These are phyloP conservation scores for Hirtodrosophila confusa DNA, from an alignment of 2,888 invertebrate species.

Conservation along the genomic window DNA sequence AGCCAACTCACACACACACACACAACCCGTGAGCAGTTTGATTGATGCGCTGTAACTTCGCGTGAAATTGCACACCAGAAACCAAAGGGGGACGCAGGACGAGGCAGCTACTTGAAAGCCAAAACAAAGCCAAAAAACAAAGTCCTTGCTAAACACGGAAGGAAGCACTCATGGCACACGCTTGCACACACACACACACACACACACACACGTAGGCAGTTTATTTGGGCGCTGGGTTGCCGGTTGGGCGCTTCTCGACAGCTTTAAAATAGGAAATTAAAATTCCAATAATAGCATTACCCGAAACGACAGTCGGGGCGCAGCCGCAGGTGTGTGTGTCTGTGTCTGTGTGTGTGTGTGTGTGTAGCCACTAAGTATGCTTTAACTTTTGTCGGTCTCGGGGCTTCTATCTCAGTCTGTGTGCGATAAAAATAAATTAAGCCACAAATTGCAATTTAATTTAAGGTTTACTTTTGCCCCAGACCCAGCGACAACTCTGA, in stretches of 20 bases:
- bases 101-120: slow-evolving; percentile 47
- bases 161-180: slow-evolving; percentile 54
- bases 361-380: slow-evolving; percentile 63
- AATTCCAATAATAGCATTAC: slow-evolving; percentile 74
- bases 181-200: background rate
- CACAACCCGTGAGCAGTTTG: slow-evolving; percentile 38
- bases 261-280: slow-evolving; percentile 78
- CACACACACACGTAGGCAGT: slow-evolving; percentile 19
- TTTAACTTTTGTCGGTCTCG: slow-evolving; percentile 47
- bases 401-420: slow-evolving; percentile 42
- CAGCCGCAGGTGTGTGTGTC: slow-evolving; percentile 20
- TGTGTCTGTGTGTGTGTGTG: slow-evolving; percentile 5
- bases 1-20: slow-evolving; percentile 15
- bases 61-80: slow-evolving; percentile 75
- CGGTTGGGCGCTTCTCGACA: slow-evolving; percentile 33
- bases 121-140: slow-evolving; percentile 45
- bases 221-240: slow-evolving; percentile 47
- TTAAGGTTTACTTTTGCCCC: slow-evolving; percentile 68
- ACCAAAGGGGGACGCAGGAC: background rate
- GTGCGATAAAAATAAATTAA: slow-evolving; percentile 76
- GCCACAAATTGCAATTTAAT: slow-evolving; percentile 78
- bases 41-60: slow-evolving; percentile 73
- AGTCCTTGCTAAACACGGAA: slow-evolving; percentile 47
- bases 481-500: slow-evolving; percentile 21
- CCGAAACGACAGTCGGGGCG: slow-evolving; percentile 6